phyloP scores from a whole-genome alignment of 2,797 vertebrate genomes.

The Chrosomus eos region DNA sequence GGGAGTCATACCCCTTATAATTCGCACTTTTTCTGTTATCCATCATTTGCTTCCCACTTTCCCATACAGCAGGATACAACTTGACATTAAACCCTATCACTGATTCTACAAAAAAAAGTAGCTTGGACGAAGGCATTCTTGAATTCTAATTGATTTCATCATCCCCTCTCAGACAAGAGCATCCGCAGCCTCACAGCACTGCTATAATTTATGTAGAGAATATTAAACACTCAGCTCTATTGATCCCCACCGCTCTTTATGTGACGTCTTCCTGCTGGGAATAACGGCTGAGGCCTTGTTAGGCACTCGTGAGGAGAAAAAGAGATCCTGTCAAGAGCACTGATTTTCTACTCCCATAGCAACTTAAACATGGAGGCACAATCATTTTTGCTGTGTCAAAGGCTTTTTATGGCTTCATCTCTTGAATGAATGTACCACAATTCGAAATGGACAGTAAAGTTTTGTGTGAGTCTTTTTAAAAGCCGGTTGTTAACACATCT shows the following conservation, averaged over 20 bases:
- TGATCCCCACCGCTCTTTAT: slow-evolving; percentile 63
- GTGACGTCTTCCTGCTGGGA: slow-evolving; percentile 61
- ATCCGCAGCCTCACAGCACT: slow-evolving; percentile 53
- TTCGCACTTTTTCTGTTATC: background rate
- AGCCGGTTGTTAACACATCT: background rate
- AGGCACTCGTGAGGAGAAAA: slow-evolving; percentile 55
- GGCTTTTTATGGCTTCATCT: background rate
- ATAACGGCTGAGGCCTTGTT: slow-evolving; percentile 56
- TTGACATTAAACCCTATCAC: slow-evolving; percentile 35
- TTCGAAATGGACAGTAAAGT: background rate
- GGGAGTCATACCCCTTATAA: background rate
- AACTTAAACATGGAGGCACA: slow-evolving; percentile 43
- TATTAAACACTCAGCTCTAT: slow-evolving; percentile 67
- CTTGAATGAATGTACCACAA: background rate
- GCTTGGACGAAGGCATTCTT: slow-evolving; percentile 34
- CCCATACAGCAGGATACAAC: slow-evolving; percentile 3
- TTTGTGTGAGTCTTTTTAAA: background rate
- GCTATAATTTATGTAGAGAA: slow-evolving; percentile 64
- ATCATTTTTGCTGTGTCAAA: slow-evolving; percentile 53
- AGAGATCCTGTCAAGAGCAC: slow-evolving; percentile 54
- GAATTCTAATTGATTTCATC: slow-evolving; percentile 57
- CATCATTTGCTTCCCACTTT: slow-evolving; percentile 7
- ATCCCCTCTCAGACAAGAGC: slow-evolving; percentile 55
- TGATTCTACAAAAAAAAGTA: slow-evolving; percentile 45
- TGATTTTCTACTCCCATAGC: slow-evolving; percentile 36